Percentiles rank a stretch among this genome's conserved stretches.
phyloP scores from a whole-genome alignment of 2,888 invertebrate genomes.

The Folsomia manolachei region DNA sequence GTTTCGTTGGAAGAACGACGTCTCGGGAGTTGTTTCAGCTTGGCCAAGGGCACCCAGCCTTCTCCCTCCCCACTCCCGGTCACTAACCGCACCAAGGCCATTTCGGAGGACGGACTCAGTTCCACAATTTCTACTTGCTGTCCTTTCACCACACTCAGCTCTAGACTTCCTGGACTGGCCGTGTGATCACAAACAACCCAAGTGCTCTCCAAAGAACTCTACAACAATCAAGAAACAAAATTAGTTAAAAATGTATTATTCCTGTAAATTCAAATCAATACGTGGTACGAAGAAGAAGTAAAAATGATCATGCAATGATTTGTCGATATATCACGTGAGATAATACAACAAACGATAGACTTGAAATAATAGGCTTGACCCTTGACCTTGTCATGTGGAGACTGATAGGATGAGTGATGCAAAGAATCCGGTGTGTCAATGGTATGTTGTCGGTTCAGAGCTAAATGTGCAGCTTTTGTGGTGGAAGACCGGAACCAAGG shows the following conservation, averaged over 20 bases:
- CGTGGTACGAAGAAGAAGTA: too few relatives aligned
- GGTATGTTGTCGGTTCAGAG: slow-evolving; percentile 79
- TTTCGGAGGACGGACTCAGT: slow-evolving; percentile 59
- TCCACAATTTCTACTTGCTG: slow-evolving; percentile 82
- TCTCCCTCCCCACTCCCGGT: slow-evolving; percentile 55
- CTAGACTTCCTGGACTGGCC: slow-evolving; percentile 71
- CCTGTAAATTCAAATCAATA: too few relatives aligned
- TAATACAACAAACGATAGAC: too few relatives aligned
- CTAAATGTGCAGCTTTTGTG: slow-evolving; percentile 63
- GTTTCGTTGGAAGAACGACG: slow-evolving; percentile 13
- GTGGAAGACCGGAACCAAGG: slow-evolving; percentile 85
- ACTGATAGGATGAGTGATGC: slow-evolving; percentile 60
- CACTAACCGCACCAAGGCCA: slow-evolving; percentile 59
- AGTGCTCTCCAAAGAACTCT: slow-evolving; percentile 75
- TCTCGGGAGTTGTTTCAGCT: slow-evolving; percentile 70
- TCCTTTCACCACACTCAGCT: slow-evolving; percentile 80
- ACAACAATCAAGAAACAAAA: too few relatives aligned
- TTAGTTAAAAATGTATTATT: too few relatives aligned
- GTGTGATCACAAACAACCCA: slow-evolving; percentile 87
- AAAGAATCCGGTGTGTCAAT: slow-evolving; percentile 86
- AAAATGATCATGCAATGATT: too few relatives aligned
- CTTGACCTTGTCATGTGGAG: background rate
- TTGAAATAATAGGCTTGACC: too few relatives aligned
- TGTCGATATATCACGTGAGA: too few relatives aligned
- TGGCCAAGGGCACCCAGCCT: slow-evolving; percentile 75